Percentiles rank a stretch among this genome's conserved stretches.
Conservation (phyloP, 2,797 vertebrate genomes). For the Tapera naevia region DNA sequence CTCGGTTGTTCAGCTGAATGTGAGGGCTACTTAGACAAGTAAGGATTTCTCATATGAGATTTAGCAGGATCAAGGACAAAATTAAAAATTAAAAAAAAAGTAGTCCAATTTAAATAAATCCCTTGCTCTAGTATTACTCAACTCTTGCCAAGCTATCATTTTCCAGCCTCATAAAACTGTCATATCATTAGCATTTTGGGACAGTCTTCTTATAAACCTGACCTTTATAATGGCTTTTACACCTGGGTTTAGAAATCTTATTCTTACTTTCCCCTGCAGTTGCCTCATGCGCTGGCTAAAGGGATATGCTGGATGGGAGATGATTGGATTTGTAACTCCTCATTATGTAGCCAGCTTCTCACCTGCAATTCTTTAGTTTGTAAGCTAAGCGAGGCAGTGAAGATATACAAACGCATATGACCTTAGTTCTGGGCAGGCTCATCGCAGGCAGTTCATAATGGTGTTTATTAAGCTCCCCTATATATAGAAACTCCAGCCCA, state of each 20-base stretch:
- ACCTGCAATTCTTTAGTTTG: not conserved
- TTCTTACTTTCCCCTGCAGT: not conserved
- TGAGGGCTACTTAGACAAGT: not conserved
- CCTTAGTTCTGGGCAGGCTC: slow-evolving; percentile 21
- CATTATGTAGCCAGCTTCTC: not conserved
- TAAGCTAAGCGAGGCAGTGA: not conserved
- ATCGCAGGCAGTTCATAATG: slow-evolving; percentile 20
- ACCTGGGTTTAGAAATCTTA: slow-evolving; percentile 33
- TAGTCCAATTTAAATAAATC: slow-evolving; percentile 52
- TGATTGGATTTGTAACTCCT: not conserved
- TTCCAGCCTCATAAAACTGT: slow-evolving; percentile 45
- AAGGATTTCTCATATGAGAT: slow-evolving; percentile 10
- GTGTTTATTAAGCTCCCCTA: slow-evolving; percentile 74
- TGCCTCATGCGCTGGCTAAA: not conserved
- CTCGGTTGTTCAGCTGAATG: not conserved
- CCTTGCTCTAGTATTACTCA: slow-evolving; percentile 33
- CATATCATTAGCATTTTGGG: slow-evolving; percentile 29
- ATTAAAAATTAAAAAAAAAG: not conserved
- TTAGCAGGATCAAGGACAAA: slow-evolving; percentile 28
- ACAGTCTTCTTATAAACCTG: slow-evolving; percentile 43
- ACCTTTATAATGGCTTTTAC: slow-evolving; percentile 57
- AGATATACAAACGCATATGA: not conserved
- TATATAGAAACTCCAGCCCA: slow-evolving; percentile 69
- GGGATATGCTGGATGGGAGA: not conserved
- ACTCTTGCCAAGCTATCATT: slow-evolving; percentile 54